Evolutionary conservation across 2,888 invertebrate genomes (phyloP).

Genomic region (Aphrophora alni): DNA sequence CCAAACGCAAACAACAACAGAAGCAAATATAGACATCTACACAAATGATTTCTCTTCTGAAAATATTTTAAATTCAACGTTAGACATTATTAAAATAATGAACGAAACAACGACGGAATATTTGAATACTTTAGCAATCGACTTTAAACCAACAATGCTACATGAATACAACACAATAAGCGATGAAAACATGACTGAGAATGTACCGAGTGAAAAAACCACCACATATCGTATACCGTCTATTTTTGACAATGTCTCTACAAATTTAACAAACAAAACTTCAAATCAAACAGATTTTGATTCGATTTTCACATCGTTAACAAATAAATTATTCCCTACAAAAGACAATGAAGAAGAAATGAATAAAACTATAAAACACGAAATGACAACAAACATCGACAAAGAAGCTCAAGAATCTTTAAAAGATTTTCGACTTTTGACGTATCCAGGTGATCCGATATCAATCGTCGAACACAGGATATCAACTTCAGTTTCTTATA

Average conservation of each 20-base stretch:
- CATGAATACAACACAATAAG: background rate
- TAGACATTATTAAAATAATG: background rate
- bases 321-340: conserved; percentile 19
- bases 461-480: conserved; percentile 46
- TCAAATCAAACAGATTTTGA: conserved; percentile 1
- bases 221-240: background rate
- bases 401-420: conserved; percentile 28
- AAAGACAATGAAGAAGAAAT: background rate
- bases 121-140: background rate
- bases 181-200: background rate
- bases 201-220: background rate
- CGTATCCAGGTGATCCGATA: conserved; percentile 39
- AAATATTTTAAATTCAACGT: background rate
- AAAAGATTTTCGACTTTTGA: conserved; percentile 18
- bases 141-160: background rate
- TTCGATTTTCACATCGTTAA: conserved; percentile 13
- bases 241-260: background rate
- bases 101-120: background rate
- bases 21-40: background rate
- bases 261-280: background rate
- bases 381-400: background rate
- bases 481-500: conserved; percentile 45
- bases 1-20: background rate
- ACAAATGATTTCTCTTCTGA: background rate
- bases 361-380: background rate